A percentile compares a stretch with the other conserved stretches of the same genome.
phyloP scores from a whole-genome alignment of 2,797 vertebrate species.

The Gila robusta region DNA sequence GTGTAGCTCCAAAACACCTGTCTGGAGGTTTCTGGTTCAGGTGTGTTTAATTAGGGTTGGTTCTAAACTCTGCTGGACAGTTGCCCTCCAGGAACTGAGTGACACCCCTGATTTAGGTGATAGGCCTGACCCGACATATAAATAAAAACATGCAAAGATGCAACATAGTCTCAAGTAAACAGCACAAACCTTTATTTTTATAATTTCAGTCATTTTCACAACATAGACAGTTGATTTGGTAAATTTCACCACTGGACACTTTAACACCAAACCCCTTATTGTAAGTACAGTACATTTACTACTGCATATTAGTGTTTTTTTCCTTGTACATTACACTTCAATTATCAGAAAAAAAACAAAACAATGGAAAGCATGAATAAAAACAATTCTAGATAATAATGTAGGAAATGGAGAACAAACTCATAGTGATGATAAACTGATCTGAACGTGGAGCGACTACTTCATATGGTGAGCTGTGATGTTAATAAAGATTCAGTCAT shows the following conservation, averaged over 20 bases:
- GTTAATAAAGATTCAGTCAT: neutral
- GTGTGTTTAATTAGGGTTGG: neutral
- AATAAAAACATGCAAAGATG: neutral
- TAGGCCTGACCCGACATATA: neutral
- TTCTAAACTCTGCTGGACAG: neutral
- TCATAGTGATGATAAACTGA: constrained; percentile 5
- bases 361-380: constrained; percentile 53
- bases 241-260: constrained; percentile 71
- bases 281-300: constrained; percentile 67
- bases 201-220: constrained; percentile 69
- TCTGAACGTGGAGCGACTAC: neutral
- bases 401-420: constrained; percentile 31
- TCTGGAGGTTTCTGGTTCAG: neutral
- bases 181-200: constrained; percentile 71
- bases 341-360: constrained; percentile 60
- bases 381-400: constrained; percentile 22
- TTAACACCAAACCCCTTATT: constrained; percentile 72
- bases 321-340: constrained; percentile 60
- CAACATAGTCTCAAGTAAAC: constrained; percentile 51
- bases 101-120: neutral
- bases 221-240: constrained; percentile 71
- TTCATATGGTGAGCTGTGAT: neutral
- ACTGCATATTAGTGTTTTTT: constrained; percentile 68
- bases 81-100: too few species aligned
- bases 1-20: neutral